phyloP scores from a whole-genome alignment of 37 sponge, comb jelly and placozoan genomes.

The Axinella damicornis region DNA sequence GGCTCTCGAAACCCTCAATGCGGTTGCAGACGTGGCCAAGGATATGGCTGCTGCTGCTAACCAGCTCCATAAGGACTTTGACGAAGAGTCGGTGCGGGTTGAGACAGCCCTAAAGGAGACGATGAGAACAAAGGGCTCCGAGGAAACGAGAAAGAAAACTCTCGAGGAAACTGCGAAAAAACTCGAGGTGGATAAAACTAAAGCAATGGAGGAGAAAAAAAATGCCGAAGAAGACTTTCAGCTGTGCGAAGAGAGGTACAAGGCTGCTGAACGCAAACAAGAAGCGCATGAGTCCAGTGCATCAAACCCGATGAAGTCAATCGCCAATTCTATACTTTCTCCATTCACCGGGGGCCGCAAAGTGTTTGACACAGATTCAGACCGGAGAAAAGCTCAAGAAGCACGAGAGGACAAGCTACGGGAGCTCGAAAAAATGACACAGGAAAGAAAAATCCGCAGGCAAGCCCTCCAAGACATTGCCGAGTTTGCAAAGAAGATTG shows the following conservation, averaged over 20 bases:
- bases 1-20: conserved; percentile 35
- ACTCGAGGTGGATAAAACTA: neutral
- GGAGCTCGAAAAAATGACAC: neutral
- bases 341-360: neutral
- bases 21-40: conserved; percentile 13
- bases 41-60: conserved; percentile 52
- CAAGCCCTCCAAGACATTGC: conserved; percentile 1
- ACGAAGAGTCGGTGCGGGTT: neutral
- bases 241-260: too few species aligned
- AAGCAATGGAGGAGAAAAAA: neutral
- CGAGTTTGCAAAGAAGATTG: neutral
- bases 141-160: neutral
- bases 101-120: neutral
- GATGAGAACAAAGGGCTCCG: neutral
- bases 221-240: neutral
- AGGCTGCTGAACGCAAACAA: conserved; percentile 3
- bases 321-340: neutral
- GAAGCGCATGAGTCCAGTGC: neutral
- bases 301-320: neutral
- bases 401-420: neutral
- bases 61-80: conserved; percentile 12
- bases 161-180: neutral
- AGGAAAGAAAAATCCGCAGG: conserved; percentile 5
- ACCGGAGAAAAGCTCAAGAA: neutral
- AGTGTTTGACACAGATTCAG: neutral